Percentiles rank a stretch among this genome's conserved stretches.
Evolutionary conservation across 2,797 vertebrate species (phyloP).

Genomic region (Chelon labrosus): DNA sequence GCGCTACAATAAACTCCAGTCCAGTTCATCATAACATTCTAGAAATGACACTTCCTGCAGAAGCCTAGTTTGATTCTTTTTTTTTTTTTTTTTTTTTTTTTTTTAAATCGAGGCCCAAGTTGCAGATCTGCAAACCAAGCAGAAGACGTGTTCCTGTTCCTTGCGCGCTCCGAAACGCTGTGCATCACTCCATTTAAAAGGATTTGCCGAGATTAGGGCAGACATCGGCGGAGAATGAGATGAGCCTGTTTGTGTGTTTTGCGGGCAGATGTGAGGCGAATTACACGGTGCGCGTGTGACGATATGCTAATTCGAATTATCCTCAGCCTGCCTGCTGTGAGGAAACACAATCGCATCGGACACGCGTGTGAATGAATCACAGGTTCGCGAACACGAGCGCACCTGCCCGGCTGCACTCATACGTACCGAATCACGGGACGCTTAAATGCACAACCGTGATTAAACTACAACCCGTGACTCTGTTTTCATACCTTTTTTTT

Average conservation of each 20-base stretch:
- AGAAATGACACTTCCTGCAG: not conserved
- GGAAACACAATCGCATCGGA: constrained; percentile 46
- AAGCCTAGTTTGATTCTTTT: not conserved
- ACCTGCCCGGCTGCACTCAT: constrained; percentile 17
- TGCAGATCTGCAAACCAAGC: not conserved
- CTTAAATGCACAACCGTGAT: constrained; percentile 4
- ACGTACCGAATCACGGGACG: not conserved
- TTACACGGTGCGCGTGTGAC: constrained; percentile 46
- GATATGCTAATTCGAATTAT: constrained; percentile 47
- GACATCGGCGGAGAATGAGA: constrained; percentile 29
- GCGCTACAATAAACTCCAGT: not conserved
- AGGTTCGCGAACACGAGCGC: constrained; percentile 14
- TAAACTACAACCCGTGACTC: constrained; percentile 4
- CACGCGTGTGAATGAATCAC: constrained; percentile 14
- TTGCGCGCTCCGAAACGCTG: constrained; percentile 21
- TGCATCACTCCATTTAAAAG: constrained; percentile 48
- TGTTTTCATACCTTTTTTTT: not conserved
- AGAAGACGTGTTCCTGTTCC: constrained; percentile 2
- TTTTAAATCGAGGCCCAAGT: too few relatives aligned
- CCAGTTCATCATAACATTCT: not conserved
- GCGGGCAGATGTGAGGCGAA: constrained; percentile 51
- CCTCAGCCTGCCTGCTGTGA: constrained; percentile 31
- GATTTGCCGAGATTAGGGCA: constrained; percentile 63
- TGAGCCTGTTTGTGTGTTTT: constrained; percentile 49
- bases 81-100: too few relatives aligned